phyloP scores from a whole-genome alignment of 2,888 invertebrate species.

The Oasisia sp. region DNA sequence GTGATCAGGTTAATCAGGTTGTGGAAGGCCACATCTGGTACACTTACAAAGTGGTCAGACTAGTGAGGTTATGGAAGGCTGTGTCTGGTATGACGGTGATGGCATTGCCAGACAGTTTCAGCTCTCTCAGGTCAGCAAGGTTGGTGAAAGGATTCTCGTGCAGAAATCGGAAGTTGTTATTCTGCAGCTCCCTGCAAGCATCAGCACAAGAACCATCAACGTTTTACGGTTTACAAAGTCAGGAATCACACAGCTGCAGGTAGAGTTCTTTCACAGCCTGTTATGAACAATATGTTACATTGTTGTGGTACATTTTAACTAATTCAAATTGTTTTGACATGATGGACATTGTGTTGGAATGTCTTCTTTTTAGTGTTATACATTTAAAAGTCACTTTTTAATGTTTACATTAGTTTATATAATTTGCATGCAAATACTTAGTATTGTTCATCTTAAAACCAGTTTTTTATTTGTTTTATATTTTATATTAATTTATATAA shows the following conservation, averaged over 20 bases:
- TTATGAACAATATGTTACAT: no score
- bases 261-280: background rate
- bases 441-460: background rate
- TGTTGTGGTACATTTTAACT: background rate
- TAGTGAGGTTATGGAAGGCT: constrained; percentile 47
- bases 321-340: no score
- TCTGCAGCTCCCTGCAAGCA: constrained; percentile 33
- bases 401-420: no score
- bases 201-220: background rate
- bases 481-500: no score
- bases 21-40: constrained; percentile 44
- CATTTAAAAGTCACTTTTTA: no score
- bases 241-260: background rate
- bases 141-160: constrained; percentile 49
- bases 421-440: no score
- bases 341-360: no score
- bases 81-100: constrained; percentile 48
- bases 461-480: no score
- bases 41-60: constrained; percentile 47
- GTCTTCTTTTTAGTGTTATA: background rate
- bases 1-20: constrained; percentile 34
- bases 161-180: constrained; percentile 50
- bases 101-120: constrained; percentile 44
- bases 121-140: constrained; percentile 37
- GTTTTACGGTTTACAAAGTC: background rate